Evolutionary conservation across 92 coral and sea anemone species (phyloP), one percentile per base, ranked within the genome.

Genomic region (Paramuricea clavata): DNA sequence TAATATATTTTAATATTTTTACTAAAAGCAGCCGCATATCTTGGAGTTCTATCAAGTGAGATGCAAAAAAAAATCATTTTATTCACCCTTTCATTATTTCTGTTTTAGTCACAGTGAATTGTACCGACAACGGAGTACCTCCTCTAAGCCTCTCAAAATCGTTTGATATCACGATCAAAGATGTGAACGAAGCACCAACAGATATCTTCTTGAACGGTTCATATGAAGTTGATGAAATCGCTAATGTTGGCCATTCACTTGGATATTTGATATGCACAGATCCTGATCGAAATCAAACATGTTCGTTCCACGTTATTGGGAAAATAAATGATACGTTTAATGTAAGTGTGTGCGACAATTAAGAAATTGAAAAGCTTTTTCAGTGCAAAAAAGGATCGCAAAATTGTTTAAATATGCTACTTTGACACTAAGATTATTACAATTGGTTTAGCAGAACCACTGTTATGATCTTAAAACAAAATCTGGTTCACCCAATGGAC

Each of bases 161-260:
- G 2, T 94, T 94, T 57, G 86, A 39, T 5, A 87, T 96, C 35
- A 61, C 36, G 17, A 80, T 96, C 54, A 78, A 54, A 74, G 94
- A 96, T 74, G 89, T 96, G 1, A 96, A 96, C 35, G 99, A 96
- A 54, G 92, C 92, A 23, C 99, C 99, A 4, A 90, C 95, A 5
- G 76, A 81, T 12, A 77, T 96, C 19, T 80, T 81, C 22, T 82
- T 94, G 44, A 74, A 90, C 83, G 89, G 94, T 5, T 56, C 78
- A 12, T 79, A 81, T 15, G 32, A 32, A 16, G 82, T 96, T 31
- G 32, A 77, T 74, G 99, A 96, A 81, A 85, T 88, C 72, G 88
- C 87, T 35, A 21, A 59, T 15, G 21, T 28, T 17, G 99, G 95
- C 5, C 64, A 91, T 43, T 83, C 67, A 36, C 59, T 96, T 47